Evolutionary conservation across 2,113 vertebrate species (phyloP), one percentile per base, ranked within the genome.

Genomic region (Isichthys henryi): DNA sequence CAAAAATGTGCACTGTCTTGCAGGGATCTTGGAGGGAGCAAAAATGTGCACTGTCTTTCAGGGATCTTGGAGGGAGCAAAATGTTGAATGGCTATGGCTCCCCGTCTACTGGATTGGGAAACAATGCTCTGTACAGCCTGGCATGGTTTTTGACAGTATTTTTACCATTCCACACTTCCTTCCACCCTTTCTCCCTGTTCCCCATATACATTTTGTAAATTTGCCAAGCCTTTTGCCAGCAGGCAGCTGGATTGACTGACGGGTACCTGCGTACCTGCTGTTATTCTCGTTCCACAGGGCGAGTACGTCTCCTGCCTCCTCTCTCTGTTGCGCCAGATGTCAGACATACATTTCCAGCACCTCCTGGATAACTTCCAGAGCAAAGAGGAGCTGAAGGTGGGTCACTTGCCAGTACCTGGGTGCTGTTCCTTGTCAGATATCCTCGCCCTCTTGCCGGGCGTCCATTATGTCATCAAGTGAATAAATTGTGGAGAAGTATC

Each of bases 231-330:
- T 46, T 90, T 85, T 89, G 11, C 50, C 0, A 1, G 23, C 11
- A 62, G 31, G 43, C 85, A 86, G 1, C 49, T 3, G 84, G 74
- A 92, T 91, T 89, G 90, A 89, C 92, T 94, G 88, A 92, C 90
- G 56, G 88, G 62, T 17, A 48, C 85, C 0, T 52, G 35, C 4
- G 62, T 70, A 31, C 62, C 62, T 52, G 31, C 1, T 45, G 0
- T 62, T 93, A 90, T 77, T 93, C 83, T 45, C 95, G 21, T 49
- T n/a, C 82, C 93, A 92, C 95, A 99, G 98, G 98, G 98, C 8
- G 98, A 99, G 91, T 99, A 99, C 35, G 98, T 99, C 91, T 99
- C 98, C 92, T 99, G 98, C 94, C 97, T 99, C 90, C 95, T 99
- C 91, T 99, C 98, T 62, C 95, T 99, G 87, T 98, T 99, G 77